Evolutionary conservation across 64 coral and sea anemone species (phyloP), one percentile per base, ranked within the genome.

Genomic region (Actinia tenebrosa): DNA sequence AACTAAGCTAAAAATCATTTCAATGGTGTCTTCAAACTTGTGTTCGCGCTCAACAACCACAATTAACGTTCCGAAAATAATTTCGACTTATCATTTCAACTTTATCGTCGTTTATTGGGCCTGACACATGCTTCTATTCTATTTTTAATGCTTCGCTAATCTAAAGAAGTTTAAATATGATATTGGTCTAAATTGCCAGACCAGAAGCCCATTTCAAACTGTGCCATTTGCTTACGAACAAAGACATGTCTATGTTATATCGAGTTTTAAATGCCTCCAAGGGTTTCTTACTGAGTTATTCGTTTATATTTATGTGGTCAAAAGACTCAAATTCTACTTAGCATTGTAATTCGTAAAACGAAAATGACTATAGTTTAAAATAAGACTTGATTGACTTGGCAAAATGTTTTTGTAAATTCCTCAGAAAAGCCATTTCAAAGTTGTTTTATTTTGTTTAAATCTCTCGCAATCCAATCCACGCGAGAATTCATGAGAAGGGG

Each of bases 271-370:
- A 75, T 75, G 13, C 69, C n/a, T 75, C 69, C 27, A 27, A 13
- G 13, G 69, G 6, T 37, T 75, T 42, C 11, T 75, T 75, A 43
- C 9, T 0, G 26, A 3, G 13, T 18, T 10, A 37, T 75, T 75
- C 69, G 69, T 75, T 75, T 75, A 75, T 75, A 18, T 42, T 75
- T 42, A 0, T 75, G 69, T 42, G 27, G 69, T 30, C 69, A 75
- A 3, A 75, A 37, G 69, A 75, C 64, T 75, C 69, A 75, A 75
- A 26, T 75, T 75, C 69, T 75, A 75, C 26, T 75, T 75, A 11
- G 18, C 22, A n/a, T 23, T 68, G 20, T 68, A 68, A 68, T 68
- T 68, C 64, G 64, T 37, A 0, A 9, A 75, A 37, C 25, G 30
- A 75, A 75, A 37, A 75, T 75, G 42, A 75, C 69, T 42, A 10